These are phyloP conservation scores for Cecidostiba fungosa DNA, from an alignment of 2,888 invertebrate genomes.

Conservation along the genomic window DNA sequence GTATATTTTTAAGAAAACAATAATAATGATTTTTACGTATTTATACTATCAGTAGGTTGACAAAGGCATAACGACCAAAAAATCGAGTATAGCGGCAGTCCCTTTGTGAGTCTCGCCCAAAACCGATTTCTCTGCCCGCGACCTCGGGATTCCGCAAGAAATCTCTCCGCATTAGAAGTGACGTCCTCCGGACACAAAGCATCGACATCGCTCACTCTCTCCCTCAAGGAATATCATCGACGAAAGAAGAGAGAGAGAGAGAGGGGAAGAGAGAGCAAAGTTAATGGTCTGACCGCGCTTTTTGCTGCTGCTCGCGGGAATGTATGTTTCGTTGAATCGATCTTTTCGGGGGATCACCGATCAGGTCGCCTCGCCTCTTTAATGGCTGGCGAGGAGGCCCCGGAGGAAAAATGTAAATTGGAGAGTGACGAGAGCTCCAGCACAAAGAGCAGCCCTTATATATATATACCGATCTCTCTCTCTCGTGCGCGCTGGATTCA, in stretches of 20 bases:
- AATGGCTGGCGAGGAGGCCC: slow-evolving; percentile 11
- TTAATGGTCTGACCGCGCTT: slow-evolving; percentile 43
- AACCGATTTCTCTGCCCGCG: slow-evolving; percentile 33
- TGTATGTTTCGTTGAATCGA: slow-evolving; percentile 63
- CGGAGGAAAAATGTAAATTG: slow-evolving; percentile 79
- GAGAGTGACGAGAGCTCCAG: slow-evolving; percentile 68
- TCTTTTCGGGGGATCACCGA: slow-evolving; percentile 61
- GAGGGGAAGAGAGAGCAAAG: slow-evolving; percentile 12
- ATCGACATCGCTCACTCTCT: slow-evolving; percentile 53
- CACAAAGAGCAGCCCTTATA: slow-evolving; percentile 19
- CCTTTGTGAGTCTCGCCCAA: too few relatives aligned
- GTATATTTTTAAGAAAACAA: too few relatives aligned
- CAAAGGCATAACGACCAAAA: neutral
- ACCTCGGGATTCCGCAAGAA: slow-evolving; percentile 61
- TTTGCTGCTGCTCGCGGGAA: slow-evolving; percentile 23
- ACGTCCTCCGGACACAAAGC: slow-evolving; percentile 57
- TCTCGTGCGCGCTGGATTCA: neutral
- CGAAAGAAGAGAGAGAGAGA: neutral
- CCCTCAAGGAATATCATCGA: slow-evolving; percentile 6
- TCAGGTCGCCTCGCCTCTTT: slow-evolving; percentile 41
- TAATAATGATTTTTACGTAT: too few relatives aligned
- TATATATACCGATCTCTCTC: neutral
- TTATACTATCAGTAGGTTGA: neutral
- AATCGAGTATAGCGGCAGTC: neutral
- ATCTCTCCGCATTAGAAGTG: slow-evolving; percentile 58